These are phyloP conservation scores for Lysandra coridon DNA, from an alignment of 2,888 invertebrate genomes.

Conservation along the genomic window DNA sequence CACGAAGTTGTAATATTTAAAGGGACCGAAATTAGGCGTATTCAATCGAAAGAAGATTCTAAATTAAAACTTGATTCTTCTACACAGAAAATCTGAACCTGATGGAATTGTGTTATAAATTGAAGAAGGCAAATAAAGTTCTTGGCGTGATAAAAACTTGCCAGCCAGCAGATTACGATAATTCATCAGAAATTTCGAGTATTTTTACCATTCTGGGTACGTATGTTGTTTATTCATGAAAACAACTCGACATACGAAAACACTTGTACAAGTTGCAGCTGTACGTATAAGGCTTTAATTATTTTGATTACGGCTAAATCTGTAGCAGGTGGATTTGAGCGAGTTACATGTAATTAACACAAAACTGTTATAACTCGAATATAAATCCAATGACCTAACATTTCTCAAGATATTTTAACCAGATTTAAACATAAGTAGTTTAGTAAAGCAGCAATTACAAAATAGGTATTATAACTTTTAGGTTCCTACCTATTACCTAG, in stretches of 20 bases:
- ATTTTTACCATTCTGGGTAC: conserved; percentile 2
- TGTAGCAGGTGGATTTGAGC: background rate
- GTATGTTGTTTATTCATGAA: conserved; percentile 5
- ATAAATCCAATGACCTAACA: background rate
- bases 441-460: too few species aligned
- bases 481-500: too few species aligned
- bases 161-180: background rate
- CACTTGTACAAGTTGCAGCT: background rate
- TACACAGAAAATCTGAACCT: background rate
- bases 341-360: conserved; percentile 1
- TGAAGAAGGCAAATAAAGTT: background rate
- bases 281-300: conserved; percentile 11
- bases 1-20: background rate
- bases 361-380: background rate
- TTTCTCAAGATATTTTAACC: background rate
- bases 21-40: conserved; percentile 1
- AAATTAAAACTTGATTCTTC: background rate
- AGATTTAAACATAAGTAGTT: background rate
- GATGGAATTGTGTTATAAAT: background rate
- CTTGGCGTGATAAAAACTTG: background rate
- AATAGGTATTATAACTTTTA: too few species aligned
- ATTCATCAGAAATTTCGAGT: background rate
- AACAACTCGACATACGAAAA: background rate
- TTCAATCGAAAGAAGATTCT: background rate
- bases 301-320: conserved; percentile 16